Percentiles rank a stretch among this genome's conserved stretches.
Evolutionary conservation across 2,113 vertebrate genomes (phyloP).

Genomic region (Bungarus multicinctus): DNA sequence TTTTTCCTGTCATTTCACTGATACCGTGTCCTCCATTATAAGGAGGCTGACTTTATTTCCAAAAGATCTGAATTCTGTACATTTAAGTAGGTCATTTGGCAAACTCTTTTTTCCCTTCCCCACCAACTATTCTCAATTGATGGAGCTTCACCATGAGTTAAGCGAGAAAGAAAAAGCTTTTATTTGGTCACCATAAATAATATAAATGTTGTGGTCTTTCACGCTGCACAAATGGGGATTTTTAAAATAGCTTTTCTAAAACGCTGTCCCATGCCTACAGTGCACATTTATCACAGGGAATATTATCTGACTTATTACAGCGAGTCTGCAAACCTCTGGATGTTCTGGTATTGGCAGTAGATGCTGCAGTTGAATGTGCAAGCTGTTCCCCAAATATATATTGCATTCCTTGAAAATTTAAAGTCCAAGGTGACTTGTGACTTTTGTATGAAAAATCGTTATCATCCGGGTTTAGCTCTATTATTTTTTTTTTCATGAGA

Average conservation of each 20-base stretch:
- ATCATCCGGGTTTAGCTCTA: neutral
- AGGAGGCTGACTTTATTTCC: conserved; percentile 1
- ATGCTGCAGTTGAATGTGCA: conserved; percentile 37
- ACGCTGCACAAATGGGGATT: conserved; percentile 41
- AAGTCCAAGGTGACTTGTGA: conserved; percentile 31
- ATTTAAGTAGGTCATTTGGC: conserved; percentile 20
- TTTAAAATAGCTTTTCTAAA: conserved; percentile 55
- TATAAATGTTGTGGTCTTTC: conserved; percentile 41
- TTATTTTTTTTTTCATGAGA: conserved; percentile 26
- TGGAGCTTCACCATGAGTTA: conserved; percentile 35
- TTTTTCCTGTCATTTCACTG: neutral
- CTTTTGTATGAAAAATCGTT: neutral
- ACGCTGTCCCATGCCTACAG: conserved; percentile 51
- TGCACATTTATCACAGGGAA: conserved; percentile 55
- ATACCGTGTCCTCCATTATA: neutral
- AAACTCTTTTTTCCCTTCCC: neutral
- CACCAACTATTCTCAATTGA: neutral
- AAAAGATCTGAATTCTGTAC: conserved; percentile 1
- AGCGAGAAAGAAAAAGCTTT: conserved; percentile 26
- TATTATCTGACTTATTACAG: conserved; percentile 55
- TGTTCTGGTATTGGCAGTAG: conserved; percentile 40
- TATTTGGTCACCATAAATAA: conserved; percentile 50
- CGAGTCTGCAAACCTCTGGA: conserved; percentile 36
- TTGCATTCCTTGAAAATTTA: conserved; percentile 42
- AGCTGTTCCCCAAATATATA: conserved; percentile 30